Evolutionary conservation across 2,888 invertebrate species (phyloP), one percentile per base, ranked within the genome.

Genomic region (Drosophila mimetica): DNA sequence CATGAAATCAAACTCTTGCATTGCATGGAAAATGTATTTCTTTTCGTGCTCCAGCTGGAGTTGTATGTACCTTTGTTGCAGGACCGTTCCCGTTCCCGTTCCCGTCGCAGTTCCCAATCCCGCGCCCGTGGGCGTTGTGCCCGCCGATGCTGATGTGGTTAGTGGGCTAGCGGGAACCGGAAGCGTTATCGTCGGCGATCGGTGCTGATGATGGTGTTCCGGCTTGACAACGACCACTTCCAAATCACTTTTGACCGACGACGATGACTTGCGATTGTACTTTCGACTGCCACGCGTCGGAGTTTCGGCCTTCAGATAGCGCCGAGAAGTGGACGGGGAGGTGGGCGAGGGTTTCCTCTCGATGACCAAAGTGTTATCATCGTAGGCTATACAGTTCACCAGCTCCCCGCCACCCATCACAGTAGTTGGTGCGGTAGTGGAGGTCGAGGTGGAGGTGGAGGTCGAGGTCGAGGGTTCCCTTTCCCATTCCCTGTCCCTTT

Each of bases 41-140:
- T 79, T 81, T 75, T 86, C 81, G 81, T 83, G 77, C 77, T 83
- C 84, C 74, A 70, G 81, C 66, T 79, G 84, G 81, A 84, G 84
- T 75, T 81, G 86, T 75, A 84, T 75, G 84, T 84, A 84, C 84
- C 84, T 84, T 86, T 84, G 84, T 74, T 84, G 84, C 57, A 86
- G 81, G 55, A 83, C 82, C 46, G 86, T 71, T 30, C 74, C 70
- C 4, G 73, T 48, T 37, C 70, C 55, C 14, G 66, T 6, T 48
- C 57, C 61, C 53, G 57, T 39, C 48, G 48, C 51, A 7, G 60
- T 25, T 28, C 47, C 51, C 28, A 58, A 22, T 36, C 42, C 70
- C 36, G 59, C 34, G 46, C 61, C 63, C 34, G 76, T 22, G 34
- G 74, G 22, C 34, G 77, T 9, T 2, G 74, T 13, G 30, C 57